Evolutionary conservation across 2,113 vertebrate genomes (phyloP).

Genomic region (Nycticorax nycticorax): DNA sequence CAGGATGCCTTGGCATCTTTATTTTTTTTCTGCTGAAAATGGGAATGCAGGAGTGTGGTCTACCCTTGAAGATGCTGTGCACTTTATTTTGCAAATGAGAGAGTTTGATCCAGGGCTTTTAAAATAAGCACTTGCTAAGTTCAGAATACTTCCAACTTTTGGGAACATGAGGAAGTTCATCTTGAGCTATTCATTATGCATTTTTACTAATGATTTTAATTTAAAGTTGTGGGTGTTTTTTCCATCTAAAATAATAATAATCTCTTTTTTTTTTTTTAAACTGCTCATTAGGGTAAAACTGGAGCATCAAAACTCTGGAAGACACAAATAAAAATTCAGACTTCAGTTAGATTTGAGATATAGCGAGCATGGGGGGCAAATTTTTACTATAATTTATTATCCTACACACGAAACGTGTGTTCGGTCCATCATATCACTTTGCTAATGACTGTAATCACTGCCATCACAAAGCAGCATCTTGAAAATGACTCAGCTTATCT

Average conservation of each 20-base stretch:
- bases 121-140: neutral
- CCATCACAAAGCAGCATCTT: neutral
- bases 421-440: neutral
- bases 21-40: neutral
- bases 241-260: neutral
- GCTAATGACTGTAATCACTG: neutral
- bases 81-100: neutral
- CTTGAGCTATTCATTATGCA: neutral
- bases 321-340: neutral
- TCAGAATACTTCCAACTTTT: neutral
- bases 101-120: neutral
- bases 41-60: neutral
- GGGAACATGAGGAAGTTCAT: neutral
- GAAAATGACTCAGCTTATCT: neutral
- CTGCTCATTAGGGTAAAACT: neutral
- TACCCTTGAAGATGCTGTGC: accelerated
- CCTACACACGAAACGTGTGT: neutral
- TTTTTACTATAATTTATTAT: neutral
- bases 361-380: neutral
- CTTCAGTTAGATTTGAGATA: neutral
- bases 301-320: neutral
- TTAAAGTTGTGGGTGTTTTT: neutral
- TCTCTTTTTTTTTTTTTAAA: neutral
- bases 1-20: neutral
- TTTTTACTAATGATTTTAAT: neutral